A percentile compares a stretch with the other conserved stretches of the same genome.
Evolutionary conservation across 2,888 invertebrate species (phyloP).

Genomic region (Drosophila kokeensis): DNA sequence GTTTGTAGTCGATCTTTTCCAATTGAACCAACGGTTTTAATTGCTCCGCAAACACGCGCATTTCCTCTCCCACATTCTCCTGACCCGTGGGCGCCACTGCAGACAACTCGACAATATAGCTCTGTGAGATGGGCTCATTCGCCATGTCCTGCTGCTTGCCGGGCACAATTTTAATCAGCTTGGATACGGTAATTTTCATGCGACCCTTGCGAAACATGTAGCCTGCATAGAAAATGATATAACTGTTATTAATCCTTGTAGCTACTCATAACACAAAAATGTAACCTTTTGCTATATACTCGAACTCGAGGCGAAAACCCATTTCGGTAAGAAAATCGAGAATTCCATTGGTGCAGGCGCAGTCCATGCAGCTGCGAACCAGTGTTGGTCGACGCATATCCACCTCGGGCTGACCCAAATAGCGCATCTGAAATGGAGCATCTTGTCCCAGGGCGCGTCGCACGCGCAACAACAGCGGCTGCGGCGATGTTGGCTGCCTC

Average conservation of each 20-base stretch:
- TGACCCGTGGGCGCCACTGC: slow-evolving; percentile 94
- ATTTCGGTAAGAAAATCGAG: slow-evolving; percentile 96
- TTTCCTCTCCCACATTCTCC: slow-evolving; percentile 97
- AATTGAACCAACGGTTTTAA: slow-evolving; percentile 95
- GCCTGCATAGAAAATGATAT: slow-evolving; percentile 53
- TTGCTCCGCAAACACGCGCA: slow-evolving; percentile 97
- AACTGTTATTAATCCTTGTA: not conserved
- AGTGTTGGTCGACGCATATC: slow-evolving; percentile 95
- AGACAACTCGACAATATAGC: slow-evolving; percentile 96
- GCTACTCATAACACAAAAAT: not conserved
- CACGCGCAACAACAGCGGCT: slow-evolving; percentile 91
- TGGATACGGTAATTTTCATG: slow-evolving; percentile 98
- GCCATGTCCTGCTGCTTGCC: slow-evolving; percentile 89
- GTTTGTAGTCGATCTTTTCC: slow-evolving; percentile 96
- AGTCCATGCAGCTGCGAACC: slow-evolving; percentile 96
- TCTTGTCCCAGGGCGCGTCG: slow-evolving; percentile 92
- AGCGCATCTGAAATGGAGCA: slow-evolving; percentile 92
- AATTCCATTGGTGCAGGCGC: slow-evolving; percentile 95
- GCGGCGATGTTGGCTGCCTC: slow-evolving; percentile 88
- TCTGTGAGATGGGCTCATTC: slow-evolving; percentile 93
- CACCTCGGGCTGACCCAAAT: slow-evolving; percentile 95
- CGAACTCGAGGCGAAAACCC: slow-evolving; percentile 96
- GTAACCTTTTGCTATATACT: slow-evolving; percentile 94
- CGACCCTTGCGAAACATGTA: slow-evolving; percentile 98
- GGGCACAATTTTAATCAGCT: slow-evolving; percentile 94